Evolutionary conservation across 1,140 invertebrate species (phyloP).

Genomic region (Bilobella aurantiaca): DNA sequence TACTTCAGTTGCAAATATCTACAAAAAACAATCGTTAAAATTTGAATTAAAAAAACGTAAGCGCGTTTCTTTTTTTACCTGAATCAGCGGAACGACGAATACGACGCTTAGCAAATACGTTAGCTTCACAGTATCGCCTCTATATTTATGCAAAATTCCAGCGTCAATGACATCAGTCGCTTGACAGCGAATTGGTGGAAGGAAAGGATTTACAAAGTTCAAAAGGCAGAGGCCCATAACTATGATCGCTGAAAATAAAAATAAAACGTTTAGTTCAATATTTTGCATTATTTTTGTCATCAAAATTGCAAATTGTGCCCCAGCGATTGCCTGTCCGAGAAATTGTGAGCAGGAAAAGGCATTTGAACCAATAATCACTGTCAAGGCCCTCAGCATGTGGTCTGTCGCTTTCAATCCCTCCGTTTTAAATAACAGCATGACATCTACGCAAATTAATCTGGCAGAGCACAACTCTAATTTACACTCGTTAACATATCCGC

Average conservation of each 20-base stretch:
- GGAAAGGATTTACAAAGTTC: constrained; percentile 24
- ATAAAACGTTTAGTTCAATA: too few relatives aligned
- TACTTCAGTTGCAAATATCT: constrained; percentile 29
- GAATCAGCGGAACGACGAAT: constrained; percentile 19
- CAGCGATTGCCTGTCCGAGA: too few relatives aligned
- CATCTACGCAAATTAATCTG: too few relatives aligned
- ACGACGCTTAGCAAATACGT: constrained; percentile 15
- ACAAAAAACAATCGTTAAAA: background rate
- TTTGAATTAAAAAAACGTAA: background rate
- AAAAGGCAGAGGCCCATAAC: constrained; percentile 11
- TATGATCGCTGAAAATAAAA: constrained; percentile 1
- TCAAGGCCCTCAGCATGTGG: constrained; percentile 6
- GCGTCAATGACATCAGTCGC: constrained; percentile 7
- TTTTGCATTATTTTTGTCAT: too few relatives aligned
- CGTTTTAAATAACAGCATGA: too few relatives aligned
- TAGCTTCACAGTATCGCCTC: constrained; percentile 25
- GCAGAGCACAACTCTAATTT: too few relatives aligned
- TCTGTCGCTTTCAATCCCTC: too few relatives aligned
- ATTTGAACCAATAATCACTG: background rate
- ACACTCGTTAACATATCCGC: too few relatives aligned
- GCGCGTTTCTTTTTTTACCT: constrained; percentile 12
- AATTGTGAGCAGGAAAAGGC: too few relatives aligned
- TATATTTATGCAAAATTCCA: constrained; percentile 22
- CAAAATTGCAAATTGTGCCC: too few relatives aligned
- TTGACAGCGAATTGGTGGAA: constrained; percentile 23